Evolutionary conservation across 2,797 vertebrate genomes (phyloP).

Genomic region (Dendrocincla fuliginosa): DNA sequence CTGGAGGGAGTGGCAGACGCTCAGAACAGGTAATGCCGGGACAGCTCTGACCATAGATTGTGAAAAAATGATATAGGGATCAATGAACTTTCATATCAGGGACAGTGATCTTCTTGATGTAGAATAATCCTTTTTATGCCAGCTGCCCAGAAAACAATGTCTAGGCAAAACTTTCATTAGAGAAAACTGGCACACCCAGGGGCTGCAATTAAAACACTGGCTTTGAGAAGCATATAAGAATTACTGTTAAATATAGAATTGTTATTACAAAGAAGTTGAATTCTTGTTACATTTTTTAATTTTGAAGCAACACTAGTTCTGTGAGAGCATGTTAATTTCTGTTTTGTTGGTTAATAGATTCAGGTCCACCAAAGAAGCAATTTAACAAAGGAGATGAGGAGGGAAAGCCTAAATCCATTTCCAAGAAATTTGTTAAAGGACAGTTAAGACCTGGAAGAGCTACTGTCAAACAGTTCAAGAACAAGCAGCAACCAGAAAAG

Average conservation of each 20-base stretch:
- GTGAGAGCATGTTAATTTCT: background rate
- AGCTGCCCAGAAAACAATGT: background rate
- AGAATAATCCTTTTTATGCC: background rate
- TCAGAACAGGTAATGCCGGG: background rate
- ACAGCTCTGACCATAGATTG: background rate
- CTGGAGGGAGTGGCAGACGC: background rate
- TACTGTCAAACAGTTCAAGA: constrained; percentile 71
- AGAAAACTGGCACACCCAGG: background rate
- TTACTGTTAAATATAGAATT: background rate
- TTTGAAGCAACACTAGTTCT: background rate
- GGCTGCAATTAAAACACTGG: fast-evolving
- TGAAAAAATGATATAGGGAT: background rate
- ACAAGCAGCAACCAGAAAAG: constrained; percentile 62
- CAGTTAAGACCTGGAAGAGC: constrained; percentile 62
- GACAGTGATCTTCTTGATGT: background rate
- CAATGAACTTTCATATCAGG: background rate
- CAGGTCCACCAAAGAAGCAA: constrained; percentile 47
- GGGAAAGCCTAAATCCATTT: constrained; percentile 44
- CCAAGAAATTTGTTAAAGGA: constrained; percentile 72
- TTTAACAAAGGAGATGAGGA: constrained; percentile 42
- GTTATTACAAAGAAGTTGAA: background rate
- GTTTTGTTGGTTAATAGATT: constrained; percentile 26
- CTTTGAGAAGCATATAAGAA: background rate
- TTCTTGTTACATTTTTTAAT: background rate
- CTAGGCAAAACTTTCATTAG: background rate